A percentile compares a stretch with the other conserved stretches of the same genome.
Conservation (phyloP, 2,888 invertebrate genomes). For the Pandemis corylana region DNA sequence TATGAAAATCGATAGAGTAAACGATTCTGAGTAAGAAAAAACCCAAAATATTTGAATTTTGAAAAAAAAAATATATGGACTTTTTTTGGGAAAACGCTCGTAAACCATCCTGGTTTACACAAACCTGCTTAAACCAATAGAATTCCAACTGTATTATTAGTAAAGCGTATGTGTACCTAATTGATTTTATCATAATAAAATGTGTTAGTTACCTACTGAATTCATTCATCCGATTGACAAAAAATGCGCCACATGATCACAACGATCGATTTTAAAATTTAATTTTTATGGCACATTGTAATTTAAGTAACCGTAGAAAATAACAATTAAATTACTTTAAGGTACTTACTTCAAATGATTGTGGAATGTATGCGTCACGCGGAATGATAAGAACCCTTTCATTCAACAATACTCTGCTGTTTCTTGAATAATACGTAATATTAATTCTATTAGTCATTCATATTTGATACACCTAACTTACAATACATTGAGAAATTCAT, state of each 20-base stretch:
- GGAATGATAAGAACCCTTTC: not conserved
- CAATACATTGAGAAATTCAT: not conserved
- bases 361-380: not conserved
- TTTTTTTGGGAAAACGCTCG: too few species aligned
- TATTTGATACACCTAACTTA: not conserved
- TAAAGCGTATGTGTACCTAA: too few species aligned
- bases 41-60: too few species aligned
- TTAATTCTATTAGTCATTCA: constrained; percentile 5
- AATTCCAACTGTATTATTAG: too few species aligned
- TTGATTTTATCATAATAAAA: not conserved
- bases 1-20: too few species aligned
- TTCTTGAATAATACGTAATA: not conserved
- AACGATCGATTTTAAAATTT: not conserved
- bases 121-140: too few species aligned
- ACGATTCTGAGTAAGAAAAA: too few species aligned
- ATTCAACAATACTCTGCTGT: not conserved
- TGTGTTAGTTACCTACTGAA: not conserved
- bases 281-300: constrained; percentile 36
- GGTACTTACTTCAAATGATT: not conserved
- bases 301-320: constrained; percentile 3
- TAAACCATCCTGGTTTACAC: too few species aligned
- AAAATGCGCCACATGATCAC: not conserved
- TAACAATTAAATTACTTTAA: constrained; percentile 7
- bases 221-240: not conserved
- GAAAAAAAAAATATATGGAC: too few species aligned